Evolutionary conservation across 92 coral and sea anemone genomes (phyloP).

Genomic region (Epizoanthus illoricatus): DNA sequence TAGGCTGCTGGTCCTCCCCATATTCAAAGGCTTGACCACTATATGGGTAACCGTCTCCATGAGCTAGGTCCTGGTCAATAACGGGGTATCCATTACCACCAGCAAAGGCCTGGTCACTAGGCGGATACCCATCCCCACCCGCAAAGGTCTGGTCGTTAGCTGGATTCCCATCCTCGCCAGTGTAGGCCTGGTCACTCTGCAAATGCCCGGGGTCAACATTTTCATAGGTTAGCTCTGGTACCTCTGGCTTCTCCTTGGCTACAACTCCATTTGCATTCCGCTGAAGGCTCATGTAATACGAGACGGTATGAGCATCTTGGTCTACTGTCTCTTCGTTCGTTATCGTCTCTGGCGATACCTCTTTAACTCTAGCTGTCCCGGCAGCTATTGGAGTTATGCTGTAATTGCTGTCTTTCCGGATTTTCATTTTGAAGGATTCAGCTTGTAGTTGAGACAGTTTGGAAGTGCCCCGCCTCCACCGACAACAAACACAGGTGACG

Average conservation of each 20-base stretch:
- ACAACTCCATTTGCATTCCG: constrained; percentile 1
- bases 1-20: background rate
- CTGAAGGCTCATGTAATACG: background rate
- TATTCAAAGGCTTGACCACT: background rate
- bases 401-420: background rate
- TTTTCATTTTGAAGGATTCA: constrained; percentile 7
- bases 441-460: background rate
- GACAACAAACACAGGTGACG: background rate
- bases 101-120: background rate
- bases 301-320: background rate
- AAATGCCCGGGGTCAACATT: background rate
- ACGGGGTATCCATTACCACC: background rate
- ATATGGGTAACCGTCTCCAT: background rate
- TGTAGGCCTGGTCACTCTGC: background rate
- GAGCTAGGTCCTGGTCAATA: background rate
- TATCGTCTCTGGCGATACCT: too few relatives aligned
- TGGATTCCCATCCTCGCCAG: background rate
- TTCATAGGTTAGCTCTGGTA: background rate
- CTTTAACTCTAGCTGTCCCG: background rate
- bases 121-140: background rate
- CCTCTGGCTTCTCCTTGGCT: background rate
- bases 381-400: background rate
- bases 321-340: background rate
- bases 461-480: background rate
- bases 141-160: background rate